phyloP scores from a whole-genome alignment of 23 tunicate species.

The Ciona savignyi region DNA sequence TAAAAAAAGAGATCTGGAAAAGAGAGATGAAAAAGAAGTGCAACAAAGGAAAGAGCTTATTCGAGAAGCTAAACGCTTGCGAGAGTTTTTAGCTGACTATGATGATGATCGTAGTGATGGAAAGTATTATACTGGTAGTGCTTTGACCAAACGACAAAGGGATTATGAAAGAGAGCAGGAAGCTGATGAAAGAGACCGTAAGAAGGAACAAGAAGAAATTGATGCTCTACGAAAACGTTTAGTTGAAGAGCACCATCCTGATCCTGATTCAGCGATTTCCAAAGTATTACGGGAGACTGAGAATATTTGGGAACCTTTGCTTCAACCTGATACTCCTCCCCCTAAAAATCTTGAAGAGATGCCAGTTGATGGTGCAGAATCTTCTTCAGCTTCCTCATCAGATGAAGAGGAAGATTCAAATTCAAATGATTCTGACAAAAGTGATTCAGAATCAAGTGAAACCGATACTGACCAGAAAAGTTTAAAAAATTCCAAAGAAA shows the following conservation, averaged over 20 bases:
- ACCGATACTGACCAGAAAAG: constrained; percentile 37
- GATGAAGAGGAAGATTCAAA: constrained; percentile 29
- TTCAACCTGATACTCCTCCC: constrained; percentile 91
- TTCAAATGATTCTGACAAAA: background rate
- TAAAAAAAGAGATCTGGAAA: constrained; percentile 73
- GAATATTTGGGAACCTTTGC: constrained; percentile 80
- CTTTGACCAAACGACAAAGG: constrained; percentile 57
- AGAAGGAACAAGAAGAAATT: constrained; percentile 94
- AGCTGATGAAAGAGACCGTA: constrained; percentile 72
- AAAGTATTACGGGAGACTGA: constrained; percentile 61
- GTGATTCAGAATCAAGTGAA: constrained; percentile 50
- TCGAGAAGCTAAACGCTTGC: constrained; percentile 89
- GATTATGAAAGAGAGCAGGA: constrained; percentile 75
- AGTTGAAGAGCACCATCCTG: constrained; percentile 84
- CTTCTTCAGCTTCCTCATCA: constrained; percentile 51
- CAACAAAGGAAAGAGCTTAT: constrained; percentile 74
- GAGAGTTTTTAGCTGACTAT: constrained; percentile 98
- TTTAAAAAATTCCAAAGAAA: background rate
- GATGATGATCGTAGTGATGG: constrained; percentile 84
- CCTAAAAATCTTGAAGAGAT: constrained; percentile 25
- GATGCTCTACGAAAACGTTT: constrained; percentile 70
- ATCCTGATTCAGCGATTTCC: constrained; percentile 70
- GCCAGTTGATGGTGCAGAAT: constrained; percentile 9
- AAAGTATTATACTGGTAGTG: constrained; percentile 81
- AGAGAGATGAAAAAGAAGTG: constrained; percentile 55